These are phyloP conservation scores for Metopolophium dirhodum DNA, from an alignment of 1,140 invertebrate genomes.

Conservation along the genomic window DNA sequence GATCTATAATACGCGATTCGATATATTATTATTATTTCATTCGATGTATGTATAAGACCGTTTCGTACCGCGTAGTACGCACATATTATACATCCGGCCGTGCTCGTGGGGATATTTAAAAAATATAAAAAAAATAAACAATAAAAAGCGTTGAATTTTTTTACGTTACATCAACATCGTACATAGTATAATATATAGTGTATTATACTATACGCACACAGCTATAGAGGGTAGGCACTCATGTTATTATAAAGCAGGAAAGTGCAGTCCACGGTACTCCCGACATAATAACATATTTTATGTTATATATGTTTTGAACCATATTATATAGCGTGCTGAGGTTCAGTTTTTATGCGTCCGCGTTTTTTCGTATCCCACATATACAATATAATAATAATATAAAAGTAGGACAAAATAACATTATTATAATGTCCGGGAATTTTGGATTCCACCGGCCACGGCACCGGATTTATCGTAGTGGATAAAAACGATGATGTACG, in stretches of 20 bases:
- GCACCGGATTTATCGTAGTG: background rate
- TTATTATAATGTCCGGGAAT: background rate
- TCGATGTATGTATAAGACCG: background rate
- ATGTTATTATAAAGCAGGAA: conserved; percentile 4
- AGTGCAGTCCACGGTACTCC: background rate
- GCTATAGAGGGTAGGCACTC: background rate
- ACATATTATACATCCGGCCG: background rate
- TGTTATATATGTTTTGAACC: background rate
- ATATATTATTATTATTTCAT: background rate
- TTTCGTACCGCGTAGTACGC: background rate
- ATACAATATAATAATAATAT: background rate
- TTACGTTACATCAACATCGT: conserved; percentile 15
- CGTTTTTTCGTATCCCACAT: background rate
- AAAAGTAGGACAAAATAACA: background rate
- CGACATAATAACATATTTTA: background rate
- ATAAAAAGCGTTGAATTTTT: background rate
- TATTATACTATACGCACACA: background rate
- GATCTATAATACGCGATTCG: background rate
- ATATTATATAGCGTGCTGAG: background rate
- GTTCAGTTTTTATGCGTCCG: background rate
- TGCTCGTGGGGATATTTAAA: background rate
- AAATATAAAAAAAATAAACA: background rate
- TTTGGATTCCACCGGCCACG: background rate
- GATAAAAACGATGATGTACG: background rate
- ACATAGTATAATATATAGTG: background rate